Base-by-base conservation (phyloP, 2,888 invertebrate species). In the Lasiommata megera region DNA sequence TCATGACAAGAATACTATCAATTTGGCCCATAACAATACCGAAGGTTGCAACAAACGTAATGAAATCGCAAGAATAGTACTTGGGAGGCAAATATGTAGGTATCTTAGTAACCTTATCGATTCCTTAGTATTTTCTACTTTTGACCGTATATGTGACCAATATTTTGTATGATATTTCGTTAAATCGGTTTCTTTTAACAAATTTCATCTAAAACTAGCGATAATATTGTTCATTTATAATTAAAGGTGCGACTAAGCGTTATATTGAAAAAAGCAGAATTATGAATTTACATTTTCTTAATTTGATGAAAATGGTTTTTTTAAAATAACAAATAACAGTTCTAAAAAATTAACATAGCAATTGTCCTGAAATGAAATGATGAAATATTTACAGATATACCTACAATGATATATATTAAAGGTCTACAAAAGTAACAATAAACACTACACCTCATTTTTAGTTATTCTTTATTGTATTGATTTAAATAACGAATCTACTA, bases 251-350 rank as follows among this genome's bases (percentile, higher is more conserved):
- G 55, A 55, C 60, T 55, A 62, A 62, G 62, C 62, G 62, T 36
- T 16, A 57, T 52, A 52, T 55, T 55, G 48, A 62, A 60, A n/a
- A 48, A 62, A 62, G 62, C 62, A 72, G 47, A 67, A 62, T 58
- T 54, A 64, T 65, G 67, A 72, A 70, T 78, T 71, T 69, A 58
- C 58, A 55, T 77, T 36, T 18, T 34, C 50, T 16, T 40, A 34
- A 37, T 57, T 36, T 50, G 57, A 60, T 62, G 62, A 54, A 36
- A 41, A 60, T 60, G 51, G 44, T 47, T 29, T 48, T 50, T 5
- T 9, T 11, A 40, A 51, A 51, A 38, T 28, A 52, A 52, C 17
- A 31, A 29, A 28, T 50, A 34, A 34, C 37, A 9, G 8, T 14
- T 12, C 41, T 17, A 14, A 52, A 40, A 40, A 8, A 16, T 50